A percentile compares a stretch with the other conserved stretches of the same genome.
Evolutionary conservation across 2,888 invertebrate species (phyloP).

Genomic region (Microplitis manilae): DNA sequence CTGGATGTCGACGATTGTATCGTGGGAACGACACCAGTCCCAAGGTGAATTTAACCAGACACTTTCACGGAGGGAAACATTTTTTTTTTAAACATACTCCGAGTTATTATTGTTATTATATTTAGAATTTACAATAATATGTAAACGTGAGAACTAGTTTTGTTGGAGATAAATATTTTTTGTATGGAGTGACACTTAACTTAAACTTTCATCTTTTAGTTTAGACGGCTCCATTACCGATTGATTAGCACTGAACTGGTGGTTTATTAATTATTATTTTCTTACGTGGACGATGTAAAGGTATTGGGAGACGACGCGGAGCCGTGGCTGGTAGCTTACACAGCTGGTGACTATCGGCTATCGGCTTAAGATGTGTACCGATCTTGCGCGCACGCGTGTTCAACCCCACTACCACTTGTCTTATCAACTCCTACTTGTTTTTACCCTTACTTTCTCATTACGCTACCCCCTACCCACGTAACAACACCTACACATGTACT

Average conservation of each 20-base stretch:
- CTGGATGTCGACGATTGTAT: background rate
- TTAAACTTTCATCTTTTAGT: too few species aligned
- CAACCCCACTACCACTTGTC: slow-evolving; percentile 17
- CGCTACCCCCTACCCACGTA: slow-evolving; percentile 20
- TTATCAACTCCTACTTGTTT: slow-evolving; percentile 22
- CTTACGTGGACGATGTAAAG: background rate
- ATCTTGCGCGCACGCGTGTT: slow-evolving; percentile 53
- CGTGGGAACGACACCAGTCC: slow-evolving; percentile 37
- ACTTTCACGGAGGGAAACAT: slow-evolving; percentile 40
- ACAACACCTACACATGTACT: background rate
- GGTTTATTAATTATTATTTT: background rate
- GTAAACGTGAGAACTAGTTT: background rate
- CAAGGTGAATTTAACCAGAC: slow-evolving; percentile 38
- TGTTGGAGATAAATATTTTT: background rate
- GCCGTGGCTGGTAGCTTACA: slow-evolving; percentile 43
- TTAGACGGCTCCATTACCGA: too few species aligned
- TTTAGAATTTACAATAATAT: background rate
- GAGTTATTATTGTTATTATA: slow-evolving; percentile 12
- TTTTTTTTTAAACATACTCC: slow-evolving; percentile 1
- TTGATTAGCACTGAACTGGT: background rate
- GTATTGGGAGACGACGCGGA: background rate
- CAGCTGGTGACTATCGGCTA: slow-evolving; percentile 60
- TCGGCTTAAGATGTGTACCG: slow-evolving; percentile 52
- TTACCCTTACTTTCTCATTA: background rate
- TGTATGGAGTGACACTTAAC: too few species aligned